Evolutionary conservation across 2,888 invertebrate species (phyloP).

Genomic region (Aromia moschata): DNA sequence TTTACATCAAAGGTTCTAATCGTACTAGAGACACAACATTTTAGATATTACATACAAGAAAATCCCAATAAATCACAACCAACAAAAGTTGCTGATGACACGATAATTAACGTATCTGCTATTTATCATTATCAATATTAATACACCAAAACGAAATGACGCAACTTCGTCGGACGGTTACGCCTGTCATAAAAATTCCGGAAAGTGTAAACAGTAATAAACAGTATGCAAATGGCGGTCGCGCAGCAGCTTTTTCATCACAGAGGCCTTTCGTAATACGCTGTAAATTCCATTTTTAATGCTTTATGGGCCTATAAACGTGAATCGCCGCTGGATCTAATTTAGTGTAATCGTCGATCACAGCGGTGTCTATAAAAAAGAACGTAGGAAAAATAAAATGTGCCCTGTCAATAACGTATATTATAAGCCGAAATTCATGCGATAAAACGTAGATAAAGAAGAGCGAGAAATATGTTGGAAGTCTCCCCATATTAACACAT

Average conservation of each 20-base stretch:
- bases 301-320: conserved; percentile 11
- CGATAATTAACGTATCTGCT: too few species aligned
- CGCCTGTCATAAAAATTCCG: neutral
- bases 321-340: conserved; percentile 1
- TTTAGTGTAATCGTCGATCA: conserved; percentile 1
- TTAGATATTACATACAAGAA: too few species aligned
- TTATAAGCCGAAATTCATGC: too few species aligned
- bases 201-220: neutral
- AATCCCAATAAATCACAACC: too few species aligned
- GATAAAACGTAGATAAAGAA: neutral
- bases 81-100: too few species aligned
- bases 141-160: neutral
- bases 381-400: conserved; percentile 2
- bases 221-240: neutral
- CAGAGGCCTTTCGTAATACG: neutral
- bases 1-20: too few species aligned
- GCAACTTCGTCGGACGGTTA: neutral
- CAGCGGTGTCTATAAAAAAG: conserved; percentile 4
- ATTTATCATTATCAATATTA: too few species aligned
- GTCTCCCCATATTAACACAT: too few species aligned
- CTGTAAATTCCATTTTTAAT: conserved; percentile 8
- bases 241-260: neutral
- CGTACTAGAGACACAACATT: too few species aligned
- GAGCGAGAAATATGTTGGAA: too few species aligned
- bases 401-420: neutral